Conservation (phyloP, 2,113 vertebrate species). For the Tragelaphus strepsiceros region DNA sequence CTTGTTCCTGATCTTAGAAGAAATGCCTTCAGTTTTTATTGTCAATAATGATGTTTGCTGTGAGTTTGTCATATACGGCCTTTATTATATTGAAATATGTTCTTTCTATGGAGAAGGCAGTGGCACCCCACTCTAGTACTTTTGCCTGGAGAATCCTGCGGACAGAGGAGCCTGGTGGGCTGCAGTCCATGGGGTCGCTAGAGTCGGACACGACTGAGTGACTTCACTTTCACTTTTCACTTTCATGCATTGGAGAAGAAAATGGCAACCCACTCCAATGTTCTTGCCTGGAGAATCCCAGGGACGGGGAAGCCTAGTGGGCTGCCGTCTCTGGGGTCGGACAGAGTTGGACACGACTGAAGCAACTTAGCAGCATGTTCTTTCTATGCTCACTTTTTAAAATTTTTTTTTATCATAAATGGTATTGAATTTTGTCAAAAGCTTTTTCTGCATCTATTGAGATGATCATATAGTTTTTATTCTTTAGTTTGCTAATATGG, state of each 20-base stretch:
- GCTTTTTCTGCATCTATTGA: neutral
- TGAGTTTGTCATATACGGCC: neutral
- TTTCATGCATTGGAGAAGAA: no score
- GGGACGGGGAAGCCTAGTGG: no score
- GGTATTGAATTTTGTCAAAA: neutral
- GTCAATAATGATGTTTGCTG: neutral
- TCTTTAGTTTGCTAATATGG: neutral
- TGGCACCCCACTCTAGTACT: no score
- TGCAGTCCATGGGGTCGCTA: no score
- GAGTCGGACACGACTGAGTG: no score
- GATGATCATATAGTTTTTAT: neutral
- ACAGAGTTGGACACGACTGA: no score
- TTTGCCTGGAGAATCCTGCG: no score
- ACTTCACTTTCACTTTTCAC: no score
- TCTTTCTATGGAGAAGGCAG: neutral
- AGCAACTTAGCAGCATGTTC: neutral
- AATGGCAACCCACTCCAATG: no score
- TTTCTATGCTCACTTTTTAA: neutral
- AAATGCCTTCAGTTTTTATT: neutral
- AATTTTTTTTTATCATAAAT: neutral
- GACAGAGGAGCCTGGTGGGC: no score
- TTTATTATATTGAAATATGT: neutral
- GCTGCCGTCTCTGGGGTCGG: no score
- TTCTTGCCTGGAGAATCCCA: no score
- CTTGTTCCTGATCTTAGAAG: neutral